These are phyloP conservation scores for Herminia tarsipennalis DNA, from an alignment of 2,888 invertebrate species.

Conservation along the genomic window DNA sequence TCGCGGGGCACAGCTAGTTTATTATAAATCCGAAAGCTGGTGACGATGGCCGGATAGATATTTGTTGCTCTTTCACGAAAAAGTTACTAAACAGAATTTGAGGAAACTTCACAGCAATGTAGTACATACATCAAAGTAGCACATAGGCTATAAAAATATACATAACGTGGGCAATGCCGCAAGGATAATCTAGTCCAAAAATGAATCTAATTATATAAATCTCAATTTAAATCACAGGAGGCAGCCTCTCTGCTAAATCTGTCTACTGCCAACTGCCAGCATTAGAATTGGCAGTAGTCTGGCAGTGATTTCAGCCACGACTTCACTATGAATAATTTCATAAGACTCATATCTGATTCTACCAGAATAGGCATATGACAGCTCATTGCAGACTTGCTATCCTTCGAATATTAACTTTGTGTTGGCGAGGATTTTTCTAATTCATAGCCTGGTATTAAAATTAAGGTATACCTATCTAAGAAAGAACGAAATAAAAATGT, in stretches of 20 bases:
- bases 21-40: no score
- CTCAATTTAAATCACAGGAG: neutral
- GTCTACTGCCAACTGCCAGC: neutral
- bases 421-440: neutral
- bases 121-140: no score
- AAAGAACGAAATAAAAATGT: no score
- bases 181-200: neutral
- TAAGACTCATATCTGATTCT: constrained; percentile 46
- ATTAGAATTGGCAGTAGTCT: constrained; percentile 29
- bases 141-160: no score
- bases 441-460: neutral
- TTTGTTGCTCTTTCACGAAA: no score
- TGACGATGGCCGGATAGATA: no score
- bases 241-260: constrained; percentile 4
- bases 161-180: no score
- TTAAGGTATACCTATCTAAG: neutral
- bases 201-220: neutral
- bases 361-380: constrained; percentile 37
- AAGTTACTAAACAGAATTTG: no score
- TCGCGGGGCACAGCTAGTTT: no score
- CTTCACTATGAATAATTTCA: constrained; percentile 53
- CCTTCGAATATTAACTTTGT: neutral
- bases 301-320: constrained; percentile 14
- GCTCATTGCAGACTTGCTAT: neutral
- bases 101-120: no score